These are phyloP conservation scores for Bombyx mori DNA, from an alignment of 1,140 invertebrate genomes.

Conservation along the genomic window ASM3026992v2 NC_085129.1:6831501-6832000, in stretches of 20 bases:
- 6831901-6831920: not conserved
- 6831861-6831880: not conserved
- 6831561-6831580: too few species aligned
- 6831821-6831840: not conserved
- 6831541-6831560: too few species aligned
- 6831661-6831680: constrained; percentile 37
- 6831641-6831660: constrained; percentile 44
- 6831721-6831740: not conserved
- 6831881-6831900: not conserved
- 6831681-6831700: constrained; percentile 52
- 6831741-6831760: constrained; percentile 6
- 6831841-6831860: not conserved
- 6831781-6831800: too few species aligned
- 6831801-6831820: too few species aligned
- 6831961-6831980: not conserved
- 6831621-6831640: constrained; percentile 34
- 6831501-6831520: too few species aligned
- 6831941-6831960: not conserved
- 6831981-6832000: not conserved
- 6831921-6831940: not conserved
- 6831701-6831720: constrained; percentile 18
- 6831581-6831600: constrained; percentile 4
- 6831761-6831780: not conserved
- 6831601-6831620: constrained; percentile 55
- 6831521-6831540: too few species aligned